Evolutionary conservation across 2,113 vertebrate species (phyloP).

Genomic region (Corynorhinus townsendii): DNA sequence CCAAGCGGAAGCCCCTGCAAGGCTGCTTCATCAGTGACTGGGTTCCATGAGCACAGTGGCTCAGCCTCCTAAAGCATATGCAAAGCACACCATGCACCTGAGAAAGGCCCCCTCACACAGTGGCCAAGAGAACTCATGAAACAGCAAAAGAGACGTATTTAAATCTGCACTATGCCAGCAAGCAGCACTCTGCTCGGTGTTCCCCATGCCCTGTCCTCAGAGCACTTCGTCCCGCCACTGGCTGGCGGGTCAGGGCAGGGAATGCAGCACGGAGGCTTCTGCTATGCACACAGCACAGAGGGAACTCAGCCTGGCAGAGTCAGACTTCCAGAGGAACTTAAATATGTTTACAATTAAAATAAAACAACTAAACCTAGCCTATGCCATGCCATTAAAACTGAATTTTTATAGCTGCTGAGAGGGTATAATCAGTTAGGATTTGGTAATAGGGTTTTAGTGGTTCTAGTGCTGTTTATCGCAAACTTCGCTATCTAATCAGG

Average conservation of each 20-base stretch:
- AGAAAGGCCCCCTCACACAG: background rate
- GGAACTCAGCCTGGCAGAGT: background rate
- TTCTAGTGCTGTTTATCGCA: conserved; percentile 65
- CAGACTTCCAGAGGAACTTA: background rate
- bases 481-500: conserved; percentile 65
- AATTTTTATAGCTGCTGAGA: conserved; percentile 26
- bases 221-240: background rate
- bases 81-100: background rate
- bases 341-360: background rate
- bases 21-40: background rate
- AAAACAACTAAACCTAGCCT: background rate
- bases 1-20: background rate
- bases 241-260: background rate
- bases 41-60: background rate
- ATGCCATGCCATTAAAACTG: background rate
- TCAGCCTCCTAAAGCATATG: background rate
- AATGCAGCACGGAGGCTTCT: background rate
- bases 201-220: background rate
- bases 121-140: background rate
- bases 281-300: background rate
- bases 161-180: background rate
- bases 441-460: conserved; percentile 56
- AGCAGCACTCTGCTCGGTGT: background rate
- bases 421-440: background rate
- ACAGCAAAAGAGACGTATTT: background rate